Evolutionary conservation across 1,140 invertebrate species (phyloP).

Genomic region (Wasmannia auropunctata): DNA sequence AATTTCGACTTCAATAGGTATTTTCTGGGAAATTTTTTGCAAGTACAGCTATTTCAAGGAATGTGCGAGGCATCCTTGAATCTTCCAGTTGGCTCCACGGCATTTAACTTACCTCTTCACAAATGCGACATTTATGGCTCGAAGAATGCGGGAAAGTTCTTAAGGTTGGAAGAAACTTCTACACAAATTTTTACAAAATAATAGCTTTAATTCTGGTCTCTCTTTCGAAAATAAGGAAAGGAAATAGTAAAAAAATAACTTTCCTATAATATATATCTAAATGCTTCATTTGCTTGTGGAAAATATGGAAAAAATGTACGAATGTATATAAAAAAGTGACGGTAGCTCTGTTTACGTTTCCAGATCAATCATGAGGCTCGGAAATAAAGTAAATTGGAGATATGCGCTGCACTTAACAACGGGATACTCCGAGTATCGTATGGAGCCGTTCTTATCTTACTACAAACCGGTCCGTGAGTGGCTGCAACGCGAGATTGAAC

Average conservation of each 20-base stretch:
- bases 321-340: neutral
- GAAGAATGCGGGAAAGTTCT: slow-evolving; percentile 30
- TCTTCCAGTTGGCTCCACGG: neutral
- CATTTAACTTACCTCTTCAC: slow-evolving; percentile 6
- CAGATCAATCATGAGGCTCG: slow-evolving; percentile 26
- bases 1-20: neutral
- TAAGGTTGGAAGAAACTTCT: neutral
- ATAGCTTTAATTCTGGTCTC: slow-evolving; percentile 6
- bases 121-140: slow-evolving; percentile 30
- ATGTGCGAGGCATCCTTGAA: slow-evolving; percentile 11
- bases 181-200: neutral
- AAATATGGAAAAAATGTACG: slow-evolving; percentile 2
- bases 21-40: slow-evolving; percentile 21
- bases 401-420: neutral
- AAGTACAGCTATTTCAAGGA: slow-evolving; percentile 34
- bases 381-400: slow-evolving; percentile 19
- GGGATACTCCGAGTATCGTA: neutral
- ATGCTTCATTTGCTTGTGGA: neutral
- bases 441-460: neutral
- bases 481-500: neutral
- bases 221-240: slow-evolving; percentile 66
- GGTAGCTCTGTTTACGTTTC: neutral
- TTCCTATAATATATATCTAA: neutral
- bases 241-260: slow-evolving; percentile 12
- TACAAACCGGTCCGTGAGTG: neutral